phyloP scores from a whole-genome alignment of 2,797 vertebrate species.

The Enoplosus armatus region DNA sequence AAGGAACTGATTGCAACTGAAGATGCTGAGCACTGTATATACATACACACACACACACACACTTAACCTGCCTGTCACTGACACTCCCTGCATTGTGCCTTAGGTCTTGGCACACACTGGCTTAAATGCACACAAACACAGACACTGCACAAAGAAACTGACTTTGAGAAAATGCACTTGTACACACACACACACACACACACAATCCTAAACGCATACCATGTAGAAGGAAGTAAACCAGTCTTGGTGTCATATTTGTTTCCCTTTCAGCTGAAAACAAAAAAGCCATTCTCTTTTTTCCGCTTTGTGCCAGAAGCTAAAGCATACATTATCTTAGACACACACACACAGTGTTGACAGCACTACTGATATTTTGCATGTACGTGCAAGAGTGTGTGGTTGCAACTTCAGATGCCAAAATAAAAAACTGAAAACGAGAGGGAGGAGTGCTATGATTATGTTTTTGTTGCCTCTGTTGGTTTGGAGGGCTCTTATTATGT shows the following conservation, averaged over 20 bases:
- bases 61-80: slow-evolving; percentile 76
- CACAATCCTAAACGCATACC: slow-evolving; percentile 28
- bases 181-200: not conserved
- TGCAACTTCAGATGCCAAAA: slow-evolving; percentile 37
- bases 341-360: slow-evolving; percentile 20
- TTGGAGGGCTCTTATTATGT: slow-evolving; percentile 42
- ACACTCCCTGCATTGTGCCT: slow-evolving; percentile 77
- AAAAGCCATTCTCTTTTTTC: slow-evolving; percentile 71
- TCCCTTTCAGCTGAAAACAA: slow-evolving; percentile 72
- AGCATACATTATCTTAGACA: slow-evolving; percentile 71
- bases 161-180: slow-evolving; percentile 18
- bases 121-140: slow-evolving; percentile 38
- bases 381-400: slow-evolving; percentile 11
- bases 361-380: slow-evolving; percentile 28
- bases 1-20: slow-evolving; percentile 63
- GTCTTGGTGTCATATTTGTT: slow-evolving; percentile 61
- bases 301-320: slow-evolving; percentile 60
- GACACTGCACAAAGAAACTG: slow-evolving; percentile 28
- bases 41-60: slow-evolving; percentile 48
- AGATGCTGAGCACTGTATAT: slow-evolving; percentile 57
- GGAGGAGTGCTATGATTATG: slow-evolving; percentile 50
- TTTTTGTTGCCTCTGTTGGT: slow-evolving; percentile 45
- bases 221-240: slow-evolving; percentile 48
- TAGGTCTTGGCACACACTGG: slow-evolving; percentile 55
- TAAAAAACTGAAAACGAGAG: slow-evolving; percentile 28